Percentiles rank a stretch among this genome's conserved stretches.
Evolutionary conservation across 2,113 vertebrate species (phyloP).

Genomic region (Sylvilagus bachmani): DNA sequence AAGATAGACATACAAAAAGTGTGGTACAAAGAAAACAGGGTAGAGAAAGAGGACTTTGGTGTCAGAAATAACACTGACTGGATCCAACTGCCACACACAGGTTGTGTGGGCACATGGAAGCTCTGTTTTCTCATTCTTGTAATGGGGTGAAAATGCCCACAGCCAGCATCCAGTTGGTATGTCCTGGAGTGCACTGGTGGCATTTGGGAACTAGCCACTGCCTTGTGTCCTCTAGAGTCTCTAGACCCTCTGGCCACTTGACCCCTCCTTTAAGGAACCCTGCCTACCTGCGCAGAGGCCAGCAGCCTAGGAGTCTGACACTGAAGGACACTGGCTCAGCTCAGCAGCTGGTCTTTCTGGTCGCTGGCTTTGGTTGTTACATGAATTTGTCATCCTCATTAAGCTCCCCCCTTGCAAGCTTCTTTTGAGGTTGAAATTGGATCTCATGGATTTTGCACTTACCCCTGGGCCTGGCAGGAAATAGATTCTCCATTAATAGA

Average conservation of each 20-base stretch:
- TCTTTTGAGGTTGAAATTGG: neutral
- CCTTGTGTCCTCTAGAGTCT: neutral
- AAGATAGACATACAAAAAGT: neutral
- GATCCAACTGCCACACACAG: neutral
- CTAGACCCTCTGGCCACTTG: neutral
- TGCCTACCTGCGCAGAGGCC: too few species aligned
- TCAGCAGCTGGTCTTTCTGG: neutral
- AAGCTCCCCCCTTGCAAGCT: neutral
- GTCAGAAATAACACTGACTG: neutral
- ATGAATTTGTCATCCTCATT: neutral
- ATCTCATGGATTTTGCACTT: accelerated
- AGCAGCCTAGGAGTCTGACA: too few species aligned
- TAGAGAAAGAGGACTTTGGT: neutral
- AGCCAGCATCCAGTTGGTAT: neutral
- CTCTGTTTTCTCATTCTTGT: neutral
- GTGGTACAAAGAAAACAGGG: neutral
- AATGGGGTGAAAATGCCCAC: neutral
- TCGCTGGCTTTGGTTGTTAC: neutral
- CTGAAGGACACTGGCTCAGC: neutral
- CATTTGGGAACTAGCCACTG: neutral
- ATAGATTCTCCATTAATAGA: neutral
- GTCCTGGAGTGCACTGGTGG: neutral
- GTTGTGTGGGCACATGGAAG: accelerated
- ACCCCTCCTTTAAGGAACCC: neutral
- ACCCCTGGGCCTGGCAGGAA: neutral